phyloP scores from a whole-genome alignment of 2,113 vertebrate genomes.

The human (Homo sapiens) region DNA sequence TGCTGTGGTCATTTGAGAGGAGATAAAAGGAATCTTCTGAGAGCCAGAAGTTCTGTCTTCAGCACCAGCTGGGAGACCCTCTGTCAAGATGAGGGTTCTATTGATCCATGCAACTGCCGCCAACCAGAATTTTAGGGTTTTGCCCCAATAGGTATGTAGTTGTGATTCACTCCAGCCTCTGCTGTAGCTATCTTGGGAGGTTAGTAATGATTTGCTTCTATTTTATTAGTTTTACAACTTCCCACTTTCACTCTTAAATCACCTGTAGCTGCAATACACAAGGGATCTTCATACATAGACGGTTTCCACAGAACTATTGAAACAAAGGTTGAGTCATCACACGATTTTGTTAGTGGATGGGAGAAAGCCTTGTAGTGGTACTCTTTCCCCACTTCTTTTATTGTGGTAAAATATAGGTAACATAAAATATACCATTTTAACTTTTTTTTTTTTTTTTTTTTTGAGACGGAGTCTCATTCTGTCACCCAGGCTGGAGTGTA shows the following conservation, averaged over 20 bases:
- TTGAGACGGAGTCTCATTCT: too few relatives aligned
- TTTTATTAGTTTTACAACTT: neutral
- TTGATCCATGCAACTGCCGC: neutral
- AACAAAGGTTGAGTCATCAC: neutral
- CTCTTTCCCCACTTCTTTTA: neutral
- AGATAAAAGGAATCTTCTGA: neutral
- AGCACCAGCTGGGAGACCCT: neutral
- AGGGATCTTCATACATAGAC: neutral
- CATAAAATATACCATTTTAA: neutral
- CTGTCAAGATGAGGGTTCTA: neutral
- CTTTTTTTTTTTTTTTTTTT: too few relatives aligned
- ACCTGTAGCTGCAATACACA: neutral
- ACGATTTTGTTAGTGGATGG: neutral
- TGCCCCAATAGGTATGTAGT: neutral
- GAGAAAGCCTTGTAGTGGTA: neutral
- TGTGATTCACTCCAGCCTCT: neutral
- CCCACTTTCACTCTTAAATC: neutral
- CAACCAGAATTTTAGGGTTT: neutral
- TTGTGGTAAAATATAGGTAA: neutral
- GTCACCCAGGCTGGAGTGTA: too few relatives aligned
- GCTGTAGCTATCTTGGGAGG: neutral
- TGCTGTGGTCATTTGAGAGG: neutral
- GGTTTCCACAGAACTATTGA: neutral
- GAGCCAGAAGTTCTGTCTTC: neutral
- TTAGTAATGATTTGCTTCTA: neutral